A percentile compares a stretch with the other conserved stretches of the same genome.
Conservation (phyloP, 2,797 vertebrate species). For the Adelosebastes latens region DNA sequence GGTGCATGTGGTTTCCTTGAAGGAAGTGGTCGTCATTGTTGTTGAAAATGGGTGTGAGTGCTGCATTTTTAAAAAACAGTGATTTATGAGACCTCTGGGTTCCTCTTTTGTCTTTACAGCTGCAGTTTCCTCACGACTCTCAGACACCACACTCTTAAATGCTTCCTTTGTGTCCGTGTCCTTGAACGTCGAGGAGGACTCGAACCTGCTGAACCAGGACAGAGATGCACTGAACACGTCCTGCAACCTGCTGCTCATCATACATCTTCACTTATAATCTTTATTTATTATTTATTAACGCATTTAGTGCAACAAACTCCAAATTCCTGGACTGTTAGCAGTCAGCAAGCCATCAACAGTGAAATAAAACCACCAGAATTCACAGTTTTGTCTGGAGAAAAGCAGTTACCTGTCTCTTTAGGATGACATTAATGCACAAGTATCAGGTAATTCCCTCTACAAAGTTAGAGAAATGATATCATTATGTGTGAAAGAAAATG, state of each 20-base stretch:
- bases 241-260: not conserved
- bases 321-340: no score
- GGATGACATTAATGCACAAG: no score
- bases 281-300: no score
- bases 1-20: constrained; percentile 33
- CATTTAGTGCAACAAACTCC: no score
- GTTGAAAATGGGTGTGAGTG: constrained; percentile 51
- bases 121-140: constrained; percentile 49
- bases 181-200: constrained; percentile 39
- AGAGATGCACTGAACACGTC: not conserved
- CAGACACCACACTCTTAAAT: constrained; percentile 52
- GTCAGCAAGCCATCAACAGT: no score
- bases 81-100: constrained; percentile 66
- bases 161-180: constrained; percentile 56
- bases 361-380: no score
- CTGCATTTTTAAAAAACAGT: constrained; percentile 30
- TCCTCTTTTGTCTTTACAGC: constrained; percentile 65
- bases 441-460: no score
- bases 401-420: no score
- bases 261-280: no score
- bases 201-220: not conserved
- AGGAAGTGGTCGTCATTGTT: constrained; percentile 55
- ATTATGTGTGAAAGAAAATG: no score
- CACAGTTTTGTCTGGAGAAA: no score
- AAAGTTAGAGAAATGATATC: no score